phyloP scores from a whole-genome alignment of 2,888 invertebrate genomes.

The Latrodectus hesperus region DNA sequence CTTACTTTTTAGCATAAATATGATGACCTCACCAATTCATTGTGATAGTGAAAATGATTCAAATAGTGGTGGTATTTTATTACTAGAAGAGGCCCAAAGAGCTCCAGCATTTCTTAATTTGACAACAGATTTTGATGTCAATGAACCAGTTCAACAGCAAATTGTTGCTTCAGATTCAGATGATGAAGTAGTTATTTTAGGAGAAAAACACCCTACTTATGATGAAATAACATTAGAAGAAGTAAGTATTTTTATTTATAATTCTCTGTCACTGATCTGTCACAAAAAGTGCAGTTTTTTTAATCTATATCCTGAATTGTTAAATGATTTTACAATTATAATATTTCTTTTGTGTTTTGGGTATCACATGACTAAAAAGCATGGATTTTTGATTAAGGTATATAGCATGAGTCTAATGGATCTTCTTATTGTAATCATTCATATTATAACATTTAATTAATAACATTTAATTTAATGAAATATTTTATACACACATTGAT shows the following conservation, averaged over 20 bases:
- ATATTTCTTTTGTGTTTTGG: too few relatives aligned
- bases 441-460: too few relatives aligned
- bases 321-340: too few relatives aligned
- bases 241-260: background rate
- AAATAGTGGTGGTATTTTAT: slow-evolving; percentile 9
- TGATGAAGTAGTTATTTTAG: slow-evolving; percentile 45
- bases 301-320: too few relatives aligned
- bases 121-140: background rate
- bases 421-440: too few relatives aligned
- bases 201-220: slow-evolving; percentile 40
- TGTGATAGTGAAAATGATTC: background rate
- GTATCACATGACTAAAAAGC: too few relatives aligned
- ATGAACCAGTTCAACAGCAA: background rate
- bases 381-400: too few relatives aligned
- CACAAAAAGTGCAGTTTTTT: too few relatives aligned
- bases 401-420: too few relatives aligned
- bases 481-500: too few relatives aligned
- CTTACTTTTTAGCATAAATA: background rate
- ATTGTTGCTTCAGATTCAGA: slow-evolving; percentile 6
- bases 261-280: too few relatives aligned
- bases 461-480: too few relatives aligned
- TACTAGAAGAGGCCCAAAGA: slow-evolving; percentile 19
- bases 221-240: slow-evolving; percentile 59
- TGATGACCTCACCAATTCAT: background rate
- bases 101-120: slow-evolving; percentile 19